Base-by-base conservation (phyloP, 2,113 vertebrate genomes). In the Leucopsar rothschildi region DNA sequence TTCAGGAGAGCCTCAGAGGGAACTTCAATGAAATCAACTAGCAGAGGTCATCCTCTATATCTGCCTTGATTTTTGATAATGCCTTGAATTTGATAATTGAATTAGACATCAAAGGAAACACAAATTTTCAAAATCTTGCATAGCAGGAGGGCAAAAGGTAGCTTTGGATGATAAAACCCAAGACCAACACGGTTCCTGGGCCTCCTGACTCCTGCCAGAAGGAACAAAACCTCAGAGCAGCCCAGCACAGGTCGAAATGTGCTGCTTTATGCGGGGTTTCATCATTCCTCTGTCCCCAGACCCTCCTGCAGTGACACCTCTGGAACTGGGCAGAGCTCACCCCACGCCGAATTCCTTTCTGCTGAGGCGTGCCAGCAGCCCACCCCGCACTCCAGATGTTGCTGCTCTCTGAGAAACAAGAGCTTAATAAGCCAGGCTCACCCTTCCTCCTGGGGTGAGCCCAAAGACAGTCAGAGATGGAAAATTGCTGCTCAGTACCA, bases 371-470 rank as follows among this genome's bases (percentile, higher is more conserved):
- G 97, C 97, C 97, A 98, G 92, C 97, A 97, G 97, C 95, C 82
- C 92, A 95, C 94, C 97, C 96, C 80, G 1, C 1, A 2, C 95
- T 97, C 97, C 98, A 98, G 97, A 98, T 97, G 97, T 97, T 98
- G 90, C 96, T 96, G 96, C 95, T 98, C 97, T 96, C 90, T 77
- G 97, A 96, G 97, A 97, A 97, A 98, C n/a, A 60, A 97, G 93
- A 97, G 86, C 97, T 97, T 96, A 91, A 93, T 82, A 97, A 97
- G 92, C 87, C 92, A 97, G 97, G 96, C 97, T 98, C 96, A 98
- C 97, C 98, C 97, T 98, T 97, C 93, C 97, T 98, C 97, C 96
- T 97, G 97, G 97, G 98, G 97, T 98, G 97, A 98, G 82, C 69
- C 81, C 96, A 97, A 96, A 98, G 97, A 97, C 95, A 72, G 93